Base-by-base conservation (phyloP, 2,888 invertebrate species). In the Ormyrus pomaceus region DNA sequence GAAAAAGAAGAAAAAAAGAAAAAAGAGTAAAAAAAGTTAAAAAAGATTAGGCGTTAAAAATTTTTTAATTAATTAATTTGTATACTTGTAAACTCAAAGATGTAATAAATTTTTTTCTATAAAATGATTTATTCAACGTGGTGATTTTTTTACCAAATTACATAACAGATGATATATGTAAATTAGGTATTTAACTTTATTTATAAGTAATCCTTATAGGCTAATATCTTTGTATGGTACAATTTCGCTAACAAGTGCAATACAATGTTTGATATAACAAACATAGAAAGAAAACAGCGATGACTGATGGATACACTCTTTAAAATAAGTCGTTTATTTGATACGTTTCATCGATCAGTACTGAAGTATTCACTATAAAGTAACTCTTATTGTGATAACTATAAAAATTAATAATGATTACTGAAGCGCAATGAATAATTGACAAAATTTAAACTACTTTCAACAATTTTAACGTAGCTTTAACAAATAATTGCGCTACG, bases 51-150 rank as follows among this genome's bases (percentile, higher is more conserved):
- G 11, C 50, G n/a, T 13, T 19, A 64, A 10, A 34, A 68, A 76
- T 8, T 66, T 64, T n/a, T 62, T 13, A 58, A 45, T 71, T 34
- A 46, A 66, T 72, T 13, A 58, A 45, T 71, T 34, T 51, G 64
- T 72, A 71, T 46, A 76, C 59, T 71, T 74, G 58, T 69, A 70
- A 82, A 74, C 19, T 77, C n/a, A 56, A 19, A 13, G 77, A 80
- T 71, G 53, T 62, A 19, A 48, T 34, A 70, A 55, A 72, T n/a
- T 62, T 76, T 80, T 72, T 58, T 78, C 85, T 88, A 87, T 84
- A 88, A 89, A 90, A 89, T 86, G 86, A 83, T 88, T 88, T 89
- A 88, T 89, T 89, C 85, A 84, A 84, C 82, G 84, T 83, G 82
- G 64, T 71, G 77, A 81, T 72, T 83, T 72, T 79, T 82, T 79